Percentiles rank a stretch among this genome's conserved stretches.
Evolutionary conservation across 2,888 invertebrate genomes (phyloP).

Genomic region (Uropetala carovei): DNA sequence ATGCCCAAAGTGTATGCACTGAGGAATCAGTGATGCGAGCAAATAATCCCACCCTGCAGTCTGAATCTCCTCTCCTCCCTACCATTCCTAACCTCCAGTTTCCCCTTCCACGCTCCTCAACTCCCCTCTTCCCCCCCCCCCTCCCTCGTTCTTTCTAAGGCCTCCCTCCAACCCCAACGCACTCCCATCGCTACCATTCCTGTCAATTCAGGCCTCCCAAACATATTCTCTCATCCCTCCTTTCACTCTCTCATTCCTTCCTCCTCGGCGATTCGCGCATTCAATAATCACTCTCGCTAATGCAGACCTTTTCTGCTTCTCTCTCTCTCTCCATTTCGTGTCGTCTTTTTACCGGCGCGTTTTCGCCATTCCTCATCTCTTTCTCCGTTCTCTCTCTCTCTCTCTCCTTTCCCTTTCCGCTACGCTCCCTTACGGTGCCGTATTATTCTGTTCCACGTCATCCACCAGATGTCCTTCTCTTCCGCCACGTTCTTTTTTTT

Average conservation of each 20-base stretch:
- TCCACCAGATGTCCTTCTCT: conserved; percentile 20
- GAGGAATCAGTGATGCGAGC: conserved; percentile 31
- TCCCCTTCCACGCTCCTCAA: background rate
- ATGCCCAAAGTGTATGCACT: conserved; percentile 37
- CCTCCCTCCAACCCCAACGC: background rate
- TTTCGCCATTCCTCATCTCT: background rate
- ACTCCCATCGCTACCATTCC: conserved; percentile 3
- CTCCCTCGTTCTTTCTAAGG: background rate
- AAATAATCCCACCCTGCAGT: conserved; percentile 49
- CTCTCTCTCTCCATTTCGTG: background rate
- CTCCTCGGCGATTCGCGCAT: conserved; percentile 35
- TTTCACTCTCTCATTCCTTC: background rate
- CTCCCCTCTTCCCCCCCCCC: background rate
- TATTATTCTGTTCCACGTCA: background rate
- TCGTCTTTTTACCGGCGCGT: background rate
- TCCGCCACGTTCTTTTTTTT: background rate
- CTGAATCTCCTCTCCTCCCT: conserved; percentile 29
- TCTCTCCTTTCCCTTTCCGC: background rate
- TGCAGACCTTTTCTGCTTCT: background rate
- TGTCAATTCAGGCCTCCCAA: background rate
- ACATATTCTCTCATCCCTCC: conserved; percentile 19
- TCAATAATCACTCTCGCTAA: conserved; percentile 54
- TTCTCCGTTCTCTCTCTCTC: background rate
- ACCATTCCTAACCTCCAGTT: background rate
- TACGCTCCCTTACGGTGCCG: background rate